Conservation (phyloP, 2,797 vertebrate genomes). For the Amazona finschi region DNA sequence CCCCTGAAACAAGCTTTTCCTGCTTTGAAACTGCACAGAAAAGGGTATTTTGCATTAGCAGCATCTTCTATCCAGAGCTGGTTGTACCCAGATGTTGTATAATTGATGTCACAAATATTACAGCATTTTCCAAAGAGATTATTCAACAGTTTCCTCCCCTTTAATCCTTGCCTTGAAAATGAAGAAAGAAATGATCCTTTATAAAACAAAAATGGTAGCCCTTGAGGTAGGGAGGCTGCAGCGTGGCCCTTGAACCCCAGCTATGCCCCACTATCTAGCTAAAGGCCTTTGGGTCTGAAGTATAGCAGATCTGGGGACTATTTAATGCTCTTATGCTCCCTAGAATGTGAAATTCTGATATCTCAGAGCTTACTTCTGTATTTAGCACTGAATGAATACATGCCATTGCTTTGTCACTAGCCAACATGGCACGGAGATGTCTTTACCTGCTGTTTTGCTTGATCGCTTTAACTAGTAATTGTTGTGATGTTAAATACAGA, state of each 20-base stretch:
- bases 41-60: not conserved
- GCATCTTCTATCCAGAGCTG: not conserved
- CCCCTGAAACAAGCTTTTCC: not conserved
- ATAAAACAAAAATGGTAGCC: not conserved
- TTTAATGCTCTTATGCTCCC: not conserved
- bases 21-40: not conserved
- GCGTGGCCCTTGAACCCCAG: no score
- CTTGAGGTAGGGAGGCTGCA: not conserved
- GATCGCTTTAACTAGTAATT: not conserved
- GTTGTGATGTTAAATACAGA: not conserved
- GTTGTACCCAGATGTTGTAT: not conserved
- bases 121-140: not conserved
- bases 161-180: not conserved
- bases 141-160: not conserved
- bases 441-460: not conserved
- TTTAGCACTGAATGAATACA: not conserved
- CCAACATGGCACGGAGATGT: not conserved
- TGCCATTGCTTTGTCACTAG: not conserved
- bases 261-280: accelerated
- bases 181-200: not conserved
- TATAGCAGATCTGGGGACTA: not conserved
- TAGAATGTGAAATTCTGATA: not conserved
- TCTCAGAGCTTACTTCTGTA: not conserved
- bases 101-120: not conserved
- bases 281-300: not conserved